These are phyloP conservation scores for Julus scandinavius DNA, from an alignment of 2,888 invertebrate species.

Conservation along the genomic window DNA sequence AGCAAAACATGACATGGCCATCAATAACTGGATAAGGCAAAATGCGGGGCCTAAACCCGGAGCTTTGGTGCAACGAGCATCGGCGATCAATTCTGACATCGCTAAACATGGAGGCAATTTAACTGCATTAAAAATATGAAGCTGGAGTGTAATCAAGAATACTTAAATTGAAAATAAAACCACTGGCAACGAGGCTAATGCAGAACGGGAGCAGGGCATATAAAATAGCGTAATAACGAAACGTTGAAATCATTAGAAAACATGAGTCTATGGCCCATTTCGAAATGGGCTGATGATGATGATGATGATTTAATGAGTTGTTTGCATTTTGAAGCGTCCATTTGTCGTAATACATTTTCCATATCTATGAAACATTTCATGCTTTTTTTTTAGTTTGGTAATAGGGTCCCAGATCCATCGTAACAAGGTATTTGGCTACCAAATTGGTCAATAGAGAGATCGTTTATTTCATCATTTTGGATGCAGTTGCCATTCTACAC, in stretches of 20 bases:
- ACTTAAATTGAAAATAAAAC: slow-evolving; percentile 34
- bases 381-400: background rate
- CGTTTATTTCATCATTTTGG: background rate
- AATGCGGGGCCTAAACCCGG: slow-evolving; percentile 20
- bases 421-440: background rate
- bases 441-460: background rate
- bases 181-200: background rate
- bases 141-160: slow-evolving; percentile 42
- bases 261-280: background rate
- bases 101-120: slow-evolving; percentile 5
- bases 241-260: background rate
- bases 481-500: no score
- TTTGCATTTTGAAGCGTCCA: background rate
- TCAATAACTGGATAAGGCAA: slow-evolving; percentile 39
- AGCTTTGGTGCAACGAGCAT: slow-evolving; percentile 14
- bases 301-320: slow-evolving; percentile 36
- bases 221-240: background rate
- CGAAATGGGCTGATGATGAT: background rate
- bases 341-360: background rate
- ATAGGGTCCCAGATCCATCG: background rate
- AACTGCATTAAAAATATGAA: slow-evolving; percentile 42
- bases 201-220: background rate
- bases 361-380: background rate
- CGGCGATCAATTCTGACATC: slow-evolving; percentile 42
- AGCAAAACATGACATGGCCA: slow-evolving; percentile 35